Evolutionary conservation across 2,113 vertebrate genomes (phyloP).

Genomic region (Cinclus cinclus): DNA sequence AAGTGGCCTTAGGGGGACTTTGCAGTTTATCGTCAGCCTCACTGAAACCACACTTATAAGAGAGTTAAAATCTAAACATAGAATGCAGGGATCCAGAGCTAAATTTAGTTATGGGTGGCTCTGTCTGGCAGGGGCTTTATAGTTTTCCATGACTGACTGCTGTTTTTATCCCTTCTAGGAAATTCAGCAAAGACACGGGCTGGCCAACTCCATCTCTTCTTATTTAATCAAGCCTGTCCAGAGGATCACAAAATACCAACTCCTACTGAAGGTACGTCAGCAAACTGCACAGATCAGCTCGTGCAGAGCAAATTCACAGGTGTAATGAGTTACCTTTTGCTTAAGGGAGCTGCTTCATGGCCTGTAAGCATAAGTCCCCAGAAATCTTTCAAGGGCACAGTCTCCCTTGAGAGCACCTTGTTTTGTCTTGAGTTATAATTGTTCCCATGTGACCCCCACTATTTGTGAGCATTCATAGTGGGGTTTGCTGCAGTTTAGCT

Average conservation of each 20-base stretch:
- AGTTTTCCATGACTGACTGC: background rate
- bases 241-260: constrained; percentile 98
- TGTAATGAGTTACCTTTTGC: background rate
- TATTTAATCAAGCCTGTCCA: constrained; percentile 99
- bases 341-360: background rate
- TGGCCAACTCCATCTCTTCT: constrained; percentile 97
- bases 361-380: background rate
- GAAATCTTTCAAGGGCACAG: background rate
- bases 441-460: background rate
- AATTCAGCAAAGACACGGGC: constrained; percentile 92
- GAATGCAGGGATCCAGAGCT: background rate
- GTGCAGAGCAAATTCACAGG: background rate
- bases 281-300: background rate
- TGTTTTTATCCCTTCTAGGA: constrained; percentile 77
- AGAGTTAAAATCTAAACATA: background rate
- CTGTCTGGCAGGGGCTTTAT: background rate
- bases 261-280: constrained; percentile 89
- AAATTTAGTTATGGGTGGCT: background rate
- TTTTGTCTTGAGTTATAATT: background rate
- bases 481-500: background rate
- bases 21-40: background rate
- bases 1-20: background rate
- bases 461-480: background rate
- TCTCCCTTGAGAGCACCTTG: background rate
- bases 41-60: background rate